phyloP scores from a whole-genome alignment of 2,113 vertebrate genomes.

The Pteruthius melanotis region DNA sequence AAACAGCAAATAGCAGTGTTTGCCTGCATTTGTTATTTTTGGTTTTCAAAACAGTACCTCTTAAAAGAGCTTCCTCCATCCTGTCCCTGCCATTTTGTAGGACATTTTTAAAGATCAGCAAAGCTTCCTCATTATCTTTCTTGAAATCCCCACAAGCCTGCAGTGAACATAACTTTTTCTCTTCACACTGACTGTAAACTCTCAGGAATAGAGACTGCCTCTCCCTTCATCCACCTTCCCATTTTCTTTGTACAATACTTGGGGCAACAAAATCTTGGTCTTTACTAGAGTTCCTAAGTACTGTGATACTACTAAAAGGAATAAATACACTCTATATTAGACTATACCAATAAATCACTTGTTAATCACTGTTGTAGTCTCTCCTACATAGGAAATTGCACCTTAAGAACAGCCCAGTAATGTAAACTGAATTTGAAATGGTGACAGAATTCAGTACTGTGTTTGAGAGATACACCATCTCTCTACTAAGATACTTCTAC shows the following conservation, averaged over 20 bases:
- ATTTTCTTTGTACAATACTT: background rate
- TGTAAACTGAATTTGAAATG: background rate
- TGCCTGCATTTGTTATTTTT: background rate
- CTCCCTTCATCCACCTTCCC: background rate
- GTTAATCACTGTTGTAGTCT: background rate
- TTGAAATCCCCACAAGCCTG: rapidly evolving
- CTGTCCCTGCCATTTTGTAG: background rate
- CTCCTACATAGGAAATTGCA: background rate
- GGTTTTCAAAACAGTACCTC: background rate
- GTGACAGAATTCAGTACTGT: background rate
- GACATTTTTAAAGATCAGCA: background rate
- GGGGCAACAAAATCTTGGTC: background rate
- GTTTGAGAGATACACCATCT: background rate
- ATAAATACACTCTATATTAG: background rate
- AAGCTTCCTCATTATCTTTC: background rate
- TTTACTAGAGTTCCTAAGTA: background rate
- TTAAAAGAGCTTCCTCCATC: background rate
- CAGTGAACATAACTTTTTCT: background rate
- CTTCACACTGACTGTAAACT: background rate
- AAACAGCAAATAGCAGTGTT: background rate
- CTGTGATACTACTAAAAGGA: background rate
- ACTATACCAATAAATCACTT: background rate
- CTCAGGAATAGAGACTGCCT: background rate
- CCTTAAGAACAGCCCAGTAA: background rate
- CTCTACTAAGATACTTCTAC: background rate